Percentiles rank a stretch among this genome's conserved stretches.
These are phyloP conservation scores for Palythoa grandis DNA, from an alignment of 92 coral and sea anemone species.

Conservation along the genomic window DNA sequence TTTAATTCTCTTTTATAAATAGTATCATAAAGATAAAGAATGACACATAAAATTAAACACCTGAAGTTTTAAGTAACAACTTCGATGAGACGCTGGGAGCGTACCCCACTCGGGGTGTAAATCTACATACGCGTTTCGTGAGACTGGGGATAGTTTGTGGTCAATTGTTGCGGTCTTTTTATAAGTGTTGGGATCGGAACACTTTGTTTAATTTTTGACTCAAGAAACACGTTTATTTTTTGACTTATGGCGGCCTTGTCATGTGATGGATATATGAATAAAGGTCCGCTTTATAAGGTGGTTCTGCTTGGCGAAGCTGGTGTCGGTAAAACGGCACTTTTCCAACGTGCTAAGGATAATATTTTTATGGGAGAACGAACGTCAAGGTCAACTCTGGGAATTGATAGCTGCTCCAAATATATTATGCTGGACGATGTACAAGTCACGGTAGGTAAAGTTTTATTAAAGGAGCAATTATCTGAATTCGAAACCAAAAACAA, in stretches of 20 bases:
- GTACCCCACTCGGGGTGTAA: not conserved
- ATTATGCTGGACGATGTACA: conserved; percentile 75
- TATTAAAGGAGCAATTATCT: too few relatives aligned
- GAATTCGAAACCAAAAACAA: too few relatives aligned
- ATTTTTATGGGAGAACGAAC: conserved; percentile 59
- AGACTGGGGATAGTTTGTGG: too few relatives aligned
- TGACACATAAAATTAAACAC: not conserved
- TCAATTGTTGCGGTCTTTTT: too few relatives aligned
- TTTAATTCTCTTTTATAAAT: not conserved
- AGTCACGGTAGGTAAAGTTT: conserved; percentile 70
- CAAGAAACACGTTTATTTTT: not conserved
- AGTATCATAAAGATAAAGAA: not conserved
- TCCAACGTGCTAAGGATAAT: conserved; percentile 83
- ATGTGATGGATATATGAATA: conserved; percentile 51
- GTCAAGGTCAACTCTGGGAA: conserved; percentile 72
- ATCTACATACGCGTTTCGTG: not conserved
- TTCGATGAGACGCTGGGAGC: not conserved
- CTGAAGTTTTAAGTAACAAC: not conserved
- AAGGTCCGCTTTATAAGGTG: conserved; percentile 89
- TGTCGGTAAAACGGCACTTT: conserved; percentile 91
- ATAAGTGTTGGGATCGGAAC: too few relatives aligned
- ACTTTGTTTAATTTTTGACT: not conserved
- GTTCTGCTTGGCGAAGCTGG: conserved; percentile 92
- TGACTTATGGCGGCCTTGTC: conserved; percentile 68
- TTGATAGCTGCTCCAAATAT: conserved; percentile 89